These are phyloP conservation scores for Tiaroga cobitis DNA, from an alignment of 2,797 vertebrate species.

Conservation along the genomic window DNA sequence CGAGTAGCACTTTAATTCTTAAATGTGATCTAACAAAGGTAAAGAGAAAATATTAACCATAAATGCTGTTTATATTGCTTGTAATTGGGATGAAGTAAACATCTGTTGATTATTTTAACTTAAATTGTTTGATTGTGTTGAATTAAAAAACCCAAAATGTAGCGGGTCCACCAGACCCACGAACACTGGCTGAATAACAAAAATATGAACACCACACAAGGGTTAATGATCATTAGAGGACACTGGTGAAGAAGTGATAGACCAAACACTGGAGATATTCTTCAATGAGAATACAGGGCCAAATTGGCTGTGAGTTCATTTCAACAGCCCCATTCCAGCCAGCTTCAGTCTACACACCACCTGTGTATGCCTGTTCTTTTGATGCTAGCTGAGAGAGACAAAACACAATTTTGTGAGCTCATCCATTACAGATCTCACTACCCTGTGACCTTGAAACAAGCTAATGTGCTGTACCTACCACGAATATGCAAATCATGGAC, in stretches of 20 bases:
- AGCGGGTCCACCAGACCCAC: no score
- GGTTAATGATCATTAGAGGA: conserved; percentile 39
- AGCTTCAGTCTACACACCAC: conserved; percentile 45
- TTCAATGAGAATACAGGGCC: conserved; percentile 18
- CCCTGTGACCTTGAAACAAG: conserved; percentile 32
- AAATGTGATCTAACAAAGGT: no score
- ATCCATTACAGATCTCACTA: conserved; percentile 29
- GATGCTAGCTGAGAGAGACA: conserved; percentile 34
- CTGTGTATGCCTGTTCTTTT: conserved; percentile 28
- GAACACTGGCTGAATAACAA: no score
- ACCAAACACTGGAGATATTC: conserved; percentile 35
- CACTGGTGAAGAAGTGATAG: conserved; percentile 52
- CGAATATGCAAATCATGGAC: conserved; percentile 24
- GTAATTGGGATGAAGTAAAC: no score
- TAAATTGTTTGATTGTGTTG: no score
- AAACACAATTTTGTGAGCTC: conserved; percentile 31
- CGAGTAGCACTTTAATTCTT: no score
- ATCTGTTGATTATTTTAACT: no score
- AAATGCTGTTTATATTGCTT: no score
- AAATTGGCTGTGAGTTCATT: conserved; percentile 32
- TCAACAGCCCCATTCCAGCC: conserved; percentile 16
- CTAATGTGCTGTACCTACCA: conserved; percentile 16
- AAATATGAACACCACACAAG: no score
- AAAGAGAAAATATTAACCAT: no score
- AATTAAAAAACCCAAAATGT: no score